Conservation (phyloP, 2,113 vertebrate genomes). For the Oncorhynchus mykiss region DNA sequence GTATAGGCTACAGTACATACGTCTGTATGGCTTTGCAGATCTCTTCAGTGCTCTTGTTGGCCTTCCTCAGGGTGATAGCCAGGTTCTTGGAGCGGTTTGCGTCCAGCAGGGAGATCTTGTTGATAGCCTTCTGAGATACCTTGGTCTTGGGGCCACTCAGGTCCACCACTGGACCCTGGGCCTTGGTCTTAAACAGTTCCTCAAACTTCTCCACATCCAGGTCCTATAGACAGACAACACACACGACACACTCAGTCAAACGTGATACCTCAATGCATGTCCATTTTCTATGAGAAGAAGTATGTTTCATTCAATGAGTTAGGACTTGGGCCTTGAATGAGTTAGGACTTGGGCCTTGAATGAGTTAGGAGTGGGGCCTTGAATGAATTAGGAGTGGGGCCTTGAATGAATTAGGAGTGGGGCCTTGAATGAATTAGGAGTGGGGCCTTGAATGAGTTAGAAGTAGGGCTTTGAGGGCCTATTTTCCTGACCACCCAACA, state of each 20-base stretch:
- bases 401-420: too few relatives aligned
- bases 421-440: too few relatives aligned
- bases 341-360: too few relatives aligned
- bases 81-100: constrained; percentile 97
- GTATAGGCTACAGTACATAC: constrained; percentile 59
- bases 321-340: too few relatives aligned
- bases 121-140: constrained; percentile 81
- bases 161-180: constrained; percentile 89
- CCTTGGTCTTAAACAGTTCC: constrained; percentile 96
- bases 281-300: neutral
- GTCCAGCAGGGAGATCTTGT: constrained; percentile 90
- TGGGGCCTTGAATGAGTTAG: too few relatives aligned
- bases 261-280: neutral
- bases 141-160: constrained; percentile 86
- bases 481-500: too few relatives aligned
- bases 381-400: too few relatives aligned
- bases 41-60: constrained; percentile 86
- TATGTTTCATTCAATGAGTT: too few relatives aligned
- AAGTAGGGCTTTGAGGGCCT: too few relatives aligned
- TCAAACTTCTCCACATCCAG: constrained; percentile 94
- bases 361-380: too few relatives aligned
- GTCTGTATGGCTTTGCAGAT: constrained; percentile 95
- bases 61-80: constrained; percentile 94
- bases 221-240: constrained; percentile 69
- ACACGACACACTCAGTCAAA: neutral